A percentile compares a stretch with the other conserved stretches of the same genome.
phyloP scores from a whole-genome alignment of 2,113 vertebrate species.

The Galbula dea region DNA sequence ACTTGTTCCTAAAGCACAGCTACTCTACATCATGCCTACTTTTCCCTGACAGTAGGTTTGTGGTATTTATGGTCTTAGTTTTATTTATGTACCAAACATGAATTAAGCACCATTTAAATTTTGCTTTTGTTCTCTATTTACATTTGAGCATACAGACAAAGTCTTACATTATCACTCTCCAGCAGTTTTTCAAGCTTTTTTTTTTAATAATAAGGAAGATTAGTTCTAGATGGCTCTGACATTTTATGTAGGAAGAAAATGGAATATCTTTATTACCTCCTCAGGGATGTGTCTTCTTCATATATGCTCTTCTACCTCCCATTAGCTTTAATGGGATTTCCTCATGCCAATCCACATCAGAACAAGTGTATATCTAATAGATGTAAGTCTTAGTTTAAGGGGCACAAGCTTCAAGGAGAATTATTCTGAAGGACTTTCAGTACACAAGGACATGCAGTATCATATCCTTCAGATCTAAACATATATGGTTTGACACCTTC shows the following conservation, averaged over 20 bases:
- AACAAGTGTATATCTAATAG: not conserved
- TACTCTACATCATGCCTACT: not conserved
- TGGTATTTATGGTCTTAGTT: not conserved
- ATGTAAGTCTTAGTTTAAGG: not conserved
- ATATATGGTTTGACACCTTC: not conserved
- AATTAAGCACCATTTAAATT: not conserved
- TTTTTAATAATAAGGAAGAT: constrained; percentile 12
- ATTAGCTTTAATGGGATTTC: constrained; percentile 28
- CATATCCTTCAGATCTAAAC: not conserved
- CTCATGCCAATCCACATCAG: not conserved
- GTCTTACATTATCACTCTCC: not conserved
- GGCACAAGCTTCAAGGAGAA: not conserved
- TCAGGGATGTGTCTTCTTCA: not conserved
- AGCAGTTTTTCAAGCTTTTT: not conserved
- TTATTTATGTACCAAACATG: not conserved
- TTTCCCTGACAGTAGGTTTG: not conserved
- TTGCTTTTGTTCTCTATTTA: not conserved
- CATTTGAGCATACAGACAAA: not conserved
- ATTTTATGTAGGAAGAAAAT: constrained; percentile 32
- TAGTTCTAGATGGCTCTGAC: not conserved
- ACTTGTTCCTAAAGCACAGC: not conserved
- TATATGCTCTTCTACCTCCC: not conserved
- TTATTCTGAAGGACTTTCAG: not conserved
- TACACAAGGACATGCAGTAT: not conserved
- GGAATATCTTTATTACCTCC: constrained; percentile 27